These are phyloP conservation scores for Sinocyclocheilus grahami DNA, from an alignment of 2,113 vertebrate genomes.

Conservation along the genomic window DNA sequence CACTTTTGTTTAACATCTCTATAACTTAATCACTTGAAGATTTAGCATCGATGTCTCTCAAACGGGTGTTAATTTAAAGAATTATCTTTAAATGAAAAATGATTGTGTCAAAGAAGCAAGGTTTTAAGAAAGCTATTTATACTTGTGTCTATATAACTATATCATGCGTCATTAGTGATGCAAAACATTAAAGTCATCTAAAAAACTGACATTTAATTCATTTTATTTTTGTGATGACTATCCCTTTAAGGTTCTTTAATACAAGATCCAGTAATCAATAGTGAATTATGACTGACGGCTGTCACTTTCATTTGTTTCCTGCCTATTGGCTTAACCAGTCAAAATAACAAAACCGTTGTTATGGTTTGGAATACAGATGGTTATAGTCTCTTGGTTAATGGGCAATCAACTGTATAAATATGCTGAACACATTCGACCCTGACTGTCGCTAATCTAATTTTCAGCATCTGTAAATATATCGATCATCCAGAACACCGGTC, in stretches of 20 bases:
- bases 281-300: neutral
- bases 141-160: too few species aligned
- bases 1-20: neutral
- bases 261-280: neutral
- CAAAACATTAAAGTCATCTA: neutral
- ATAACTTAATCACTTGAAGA: neutral
- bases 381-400: neutral
- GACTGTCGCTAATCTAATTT: constrained; percentile 22
- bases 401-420: constrained; percentile 14
- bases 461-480: constrained; percentile 19
- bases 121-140: neutral
- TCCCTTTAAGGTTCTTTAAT: neutral
- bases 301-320: neutral
- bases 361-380: neutral
- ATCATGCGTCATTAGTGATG: neutral
- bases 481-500: constrained; percentile 7
- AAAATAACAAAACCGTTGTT: neutral
- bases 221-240: neutral
- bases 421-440: constrained; percentile 18
- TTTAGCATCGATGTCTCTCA: neutral
- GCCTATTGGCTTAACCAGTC: neutral
- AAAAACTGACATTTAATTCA: too few species aligned
- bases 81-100: neutral
- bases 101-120: neutral
- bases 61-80: neutral